Percentiles rank a stretch among this genome's conserved stretches.
Conservation (phyloP, 2,113 vertebrate species). For the Macroglossus sobrinus region DNA sequence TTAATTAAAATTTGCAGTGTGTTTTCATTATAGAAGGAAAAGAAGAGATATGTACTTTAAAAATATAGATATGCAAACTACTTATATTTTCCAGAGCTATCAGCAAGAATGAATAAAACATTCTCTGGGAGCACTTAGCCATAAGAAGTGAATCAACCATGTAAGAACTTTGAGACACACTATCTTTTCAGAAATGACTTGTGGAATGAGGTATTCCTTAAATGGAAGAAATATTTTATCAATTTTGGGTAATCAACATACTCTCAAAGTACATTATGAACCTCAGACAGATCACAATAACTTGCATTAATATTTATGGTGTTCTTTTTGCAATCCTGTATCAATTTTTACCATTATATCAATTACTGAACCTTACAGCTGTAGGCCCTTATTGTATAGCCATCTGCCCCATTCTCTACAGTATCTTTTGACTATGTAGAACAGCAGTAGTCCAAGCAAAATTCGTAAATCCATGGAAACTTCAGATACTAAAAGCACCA, state of each 20-base stretch:
- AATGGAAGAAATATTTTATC: neutral
- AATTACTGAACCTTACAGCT: neutral
- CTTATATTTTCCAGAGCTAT: neutral
- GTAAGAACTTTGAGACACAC: neutral
- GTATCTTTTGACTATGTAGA: neutral
- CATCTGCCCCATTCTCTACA: neutral
- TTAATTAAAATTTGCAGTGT: neutral
- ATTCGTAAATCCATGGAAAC: neutral
- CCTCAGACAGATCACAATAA: neutral
- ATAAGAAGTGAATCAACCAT: neutral
- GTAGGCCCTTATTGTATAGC: neutral
- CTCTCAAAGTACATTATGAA: neutral
- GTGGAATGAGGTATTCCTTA: neutral
- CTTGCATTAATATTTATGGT: neutral
- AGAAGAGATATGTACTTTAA: neutral
- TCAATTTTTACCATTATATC: neutral
- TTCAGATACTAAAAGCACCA: neutral
- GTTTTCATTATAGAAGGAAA: neutral
- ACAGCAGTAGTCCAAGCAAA: neutral
- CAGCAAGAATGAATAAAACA: neutral
- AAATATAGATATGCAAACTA: neutral
- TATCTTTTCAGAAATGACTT: neutral
- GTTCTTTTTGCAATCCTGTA: neutral
- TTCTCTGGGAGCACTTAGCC: neutral
- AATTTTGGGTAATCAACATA: neutral